phyloP scores from a whole-genome alignment of 2,888 invertebrate genomes.

The Tuberolachnus salignus region DNA sequence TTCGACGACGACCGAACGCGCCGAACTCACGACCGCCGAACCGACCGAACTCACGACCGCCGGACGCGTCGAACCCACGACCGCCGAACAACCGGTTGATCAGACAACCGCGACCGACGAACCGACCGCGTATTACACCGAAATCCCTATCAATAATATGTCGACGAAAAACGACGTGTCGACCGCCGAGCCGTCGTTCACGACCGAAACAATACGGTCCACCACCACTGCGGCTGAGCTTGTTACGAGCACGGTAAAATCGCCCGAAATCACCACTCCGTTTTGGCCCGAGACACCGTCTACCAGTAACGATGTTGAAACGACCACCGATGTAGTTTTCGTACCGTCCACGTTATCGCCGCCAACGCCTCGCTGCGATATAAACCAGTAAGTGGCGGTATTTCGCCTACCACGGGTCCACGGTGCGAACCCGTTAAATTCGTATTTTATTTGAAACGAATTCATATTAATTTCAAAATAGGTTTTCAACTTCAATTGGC shows the following conservation, averaged over 20 bases:
- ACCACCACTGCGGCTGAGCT: neutral
- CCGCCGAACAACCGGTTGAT: neutral
- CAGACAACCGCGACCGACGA: neutral
- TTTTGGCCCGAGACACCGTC: neutral
- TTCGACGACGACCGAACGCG: no score
- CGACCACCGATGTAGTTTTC: slow-evolving; percentile 7
- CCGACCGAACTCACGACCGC: neutral
- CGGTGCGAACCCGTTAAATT: no score
- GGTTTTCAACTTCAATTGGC: no score
- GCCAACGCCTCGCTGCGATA: slow-evolving; percentile 19
- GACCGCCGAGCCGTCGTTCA: neutral
- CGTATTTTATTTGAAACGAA: no score
- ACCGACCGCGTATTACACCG: neutral
- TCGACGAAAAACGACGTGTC: neutral
- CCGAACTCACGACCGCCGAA: neutral
- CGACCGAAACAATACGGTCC: neutral
- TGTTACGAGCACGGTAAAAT: slow-evolving; percentile 6
- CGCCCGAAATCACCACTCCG: neutral
- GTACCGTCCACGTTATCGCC: slow-evolving; percentile 30
- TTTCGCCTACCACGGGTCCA: no score
- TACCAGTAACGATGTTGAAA: neutral
- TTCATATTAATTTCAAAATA: no score
- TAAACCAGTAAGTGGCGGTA: neutral
- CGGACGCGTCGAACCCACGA: neutral
- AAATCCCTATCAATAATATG: neutral